Evolutionary conservation across 2,113 vertebrate species (phyloP).

Genomic region (Euleptes europaea): DNA sequence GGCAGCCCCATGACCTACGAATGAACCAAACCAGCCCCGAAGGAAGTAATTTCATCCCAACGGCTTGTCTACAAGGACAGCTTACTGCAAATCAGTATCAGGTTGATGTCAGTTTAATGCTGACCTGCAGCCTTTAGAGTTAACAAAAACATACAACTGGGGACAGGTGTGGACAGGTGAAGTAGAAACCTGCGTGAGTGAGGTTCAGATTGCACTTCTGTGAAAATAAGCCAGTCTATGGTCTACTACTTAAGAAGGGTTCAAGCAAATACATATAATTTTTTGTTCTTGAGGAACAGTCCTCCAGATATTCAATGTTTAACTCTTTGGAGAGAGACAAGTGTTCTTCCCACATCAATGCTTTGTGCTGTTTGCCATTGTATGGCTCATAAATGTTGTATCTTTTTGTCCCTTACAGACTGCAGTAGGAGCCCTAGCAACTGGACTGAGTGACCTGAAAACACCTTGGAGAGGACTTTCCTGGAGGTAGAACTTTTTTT

Average conservation of each 20-base stretch:
- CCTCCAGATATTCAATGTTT: background rate
- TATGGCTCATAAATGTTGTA: background rate
- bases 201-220: background rate
- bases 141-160: background rate
- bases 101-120: background rate
- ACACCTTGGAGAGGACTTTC: constrained; percentile 85
- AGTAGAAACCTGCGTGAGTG: background rate
- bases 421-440: constrained; percentile 80
- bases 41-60: background rate
- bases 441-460: constrained; percentile 53
- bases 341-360: background rate
- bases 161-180: background rate
- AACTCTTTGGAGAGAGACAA: background rate
- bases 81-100: background rate
- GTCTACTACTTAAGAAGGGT: background rate
- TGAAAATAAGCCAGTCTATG: background rate
- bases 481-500: constrained; percentile 84
- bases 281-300: background rate
- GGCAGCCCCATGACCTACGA: background rate
- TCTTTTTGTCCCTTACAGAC: constrained; percentile 69
- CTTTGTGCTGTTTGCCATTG: background rate
- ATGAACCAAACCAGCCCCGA: background rate
- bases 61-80: background rate
- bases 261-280: no score
- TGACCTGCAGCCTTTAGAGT: background rate